phyloP scores from a whole-genome alignment of 2,113 vertebrate species.

The Dolichotis patagonum region DNA sequence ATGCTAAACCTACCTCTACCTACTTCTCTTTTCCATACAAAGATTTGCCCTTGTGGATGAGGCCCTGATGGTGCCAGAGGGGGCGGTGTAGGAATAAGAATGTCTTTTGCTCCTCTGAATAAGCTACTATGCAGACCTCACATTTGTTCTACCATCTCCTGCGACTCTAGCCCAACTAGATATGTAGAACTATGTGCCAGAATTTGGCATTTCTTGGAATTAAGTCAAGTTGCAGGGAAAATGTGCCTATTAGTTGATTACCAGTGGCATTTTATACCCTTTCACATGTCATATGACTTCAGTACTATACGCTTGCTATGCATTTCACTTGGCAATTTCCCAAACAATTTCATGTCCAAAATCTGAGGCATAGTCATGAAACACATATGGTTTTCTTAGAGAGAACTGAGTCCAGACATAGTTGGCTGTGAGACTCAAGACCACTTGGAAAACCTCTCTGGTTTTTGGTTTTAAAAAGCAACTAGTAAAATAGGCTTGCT shows the following conservation, averaged over 20 bases:
- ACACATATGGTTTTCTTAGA: background rate
- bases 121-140: background rate
- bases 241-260: conserved; percentile 14
- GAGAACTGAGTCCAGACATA: background rate
- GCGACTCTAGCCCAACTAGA: too few species aligned
- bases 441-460: background rate
- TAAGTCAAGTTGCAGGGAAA: background rate
- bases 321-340: background rate
- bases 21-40: background rate
- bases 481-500: background rate
- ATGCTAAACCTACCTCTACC: background rate
- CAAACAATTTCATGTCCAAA: background rate
- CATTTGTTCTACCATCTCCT: background rate
- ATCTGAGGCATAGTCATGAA: background rate
- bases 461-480: background rate
- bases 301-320: background rate
- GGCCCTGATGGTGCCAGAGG: background rate
- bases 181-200: background rate
- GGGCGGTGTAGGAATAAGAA: background rate
- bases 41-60: background rate
- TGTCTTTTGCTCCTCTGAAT: background rate
- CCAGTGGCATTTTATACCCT: background rate
- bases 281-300: background rate
- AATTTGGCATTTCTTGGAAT: background rate
- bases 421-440: background rate